These are phyloP conservation scores for Cephonodes hylas DNA, from an alignment of 2,888 invertebrate genomes.

Conservation along the genomic window DNA sequence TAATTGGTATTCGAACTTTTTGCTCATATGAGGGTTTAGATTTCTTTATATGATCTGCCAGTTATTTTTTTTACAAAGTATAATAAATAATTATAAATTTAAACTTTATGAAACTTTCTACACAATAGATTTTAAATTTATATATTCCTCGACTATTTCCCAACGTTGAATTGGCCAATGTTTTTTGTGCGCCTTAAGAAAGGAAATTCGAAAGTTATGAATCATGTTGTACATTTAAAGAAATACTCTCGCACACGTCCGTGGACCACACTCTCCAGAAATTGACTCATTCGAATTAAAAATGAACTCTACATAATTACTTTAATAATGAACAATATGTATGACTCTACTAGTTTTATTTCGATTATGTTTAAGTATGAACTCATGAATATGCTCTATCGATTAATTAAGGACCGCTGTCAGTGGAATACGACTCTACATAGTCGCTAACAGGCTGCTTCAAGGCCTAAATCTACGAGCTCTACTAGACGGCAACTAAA, in stretches of 20 bases:
- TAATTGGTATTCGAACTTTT: neutral
- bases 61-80: no score
- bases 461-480: neutral
- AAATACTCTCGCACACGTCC: neutral
- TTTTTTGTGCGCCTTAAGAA: neutral
- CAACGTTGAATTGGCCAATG: neutral
- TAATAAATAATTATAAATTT: no score
- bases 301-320: neutral
- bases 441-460: neutral
- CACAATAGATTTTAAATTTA: neutral
- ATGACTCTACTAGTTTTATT: neutral
- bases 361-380: neutral
- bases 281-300: neutral
- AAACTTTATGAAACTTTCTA: neutral
- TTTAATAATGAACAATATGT: neutral
- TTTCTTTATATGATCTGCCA: no score
- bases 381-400: neutral
- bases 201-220: constrained; percentile 10
- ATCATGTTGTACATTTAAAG: neutral
- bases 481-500: neutral
- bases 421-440: neutral
- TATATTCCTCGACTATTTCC: neutral
- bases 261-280: neutral
- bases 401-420: neutral
- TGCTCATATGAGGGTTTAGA: no score